Conservation (phyloP, 64 coral and sea anemone genomes). For the Acropora tenuis region DNA sequence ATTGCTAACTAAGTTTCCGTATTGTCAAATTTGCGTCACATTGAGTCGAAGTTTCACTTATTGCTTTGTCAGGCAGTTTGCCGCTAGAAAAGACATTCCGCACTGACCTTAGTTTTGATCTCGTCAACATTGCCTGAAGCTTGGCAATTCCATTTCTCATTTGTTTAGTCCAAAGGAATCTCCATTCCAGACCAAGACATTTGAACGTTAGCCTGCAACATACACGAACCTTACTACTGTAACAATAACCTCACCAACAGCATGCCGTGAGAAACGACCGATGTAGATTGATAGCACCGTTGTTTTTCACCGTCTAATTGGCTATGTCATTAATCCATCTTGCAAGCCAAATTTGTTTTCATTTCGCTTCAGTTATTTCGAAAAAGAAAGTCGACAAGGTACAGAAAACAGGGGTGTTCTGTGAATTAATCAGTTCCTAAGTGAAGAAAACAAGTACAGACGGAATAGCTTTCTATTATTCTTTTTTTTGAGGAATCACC, state of each 20-base stretch:
- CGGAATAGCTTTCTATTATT: background rate
- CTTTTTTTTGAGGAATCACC: background rate
- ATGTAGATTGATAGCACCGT: background rate
- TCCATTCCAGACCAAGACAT: background rate
- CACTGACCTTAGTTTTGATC: background rate
- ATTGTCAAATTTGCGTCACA: background rate
- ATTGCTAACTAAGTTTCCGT: background rate
- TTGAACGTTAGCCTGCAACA: too few relatives aligned
- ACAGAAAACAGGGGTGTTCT: background rate
- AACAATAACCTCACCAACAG: background rate
- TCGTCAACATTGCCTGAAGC: background rate
- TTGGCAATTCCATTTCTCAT: background rate
- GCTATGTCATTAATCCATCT: background rate
- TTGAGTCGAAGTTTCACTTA: background rate
- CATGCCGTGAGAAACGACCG: background rate
- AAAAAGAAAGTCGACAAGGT: background rate
- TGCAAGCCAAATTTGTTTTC: background rate
- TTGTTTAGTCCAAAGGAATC: background rate
- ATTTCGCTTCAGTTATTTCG: constrained; percentile 2
- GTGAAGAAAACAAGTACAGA: background rate
- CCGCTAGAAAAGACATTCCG: background rate
- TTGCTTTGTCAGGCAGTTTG: background rate
- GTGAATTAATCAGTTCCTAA: background rate
- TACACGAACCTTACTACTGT: too few relatives aligned
- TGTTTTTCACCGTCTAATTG: background rate